Conservation (phyloP, 1,140 invertebrate genomes). For the Charaxes varanes region DNA sequence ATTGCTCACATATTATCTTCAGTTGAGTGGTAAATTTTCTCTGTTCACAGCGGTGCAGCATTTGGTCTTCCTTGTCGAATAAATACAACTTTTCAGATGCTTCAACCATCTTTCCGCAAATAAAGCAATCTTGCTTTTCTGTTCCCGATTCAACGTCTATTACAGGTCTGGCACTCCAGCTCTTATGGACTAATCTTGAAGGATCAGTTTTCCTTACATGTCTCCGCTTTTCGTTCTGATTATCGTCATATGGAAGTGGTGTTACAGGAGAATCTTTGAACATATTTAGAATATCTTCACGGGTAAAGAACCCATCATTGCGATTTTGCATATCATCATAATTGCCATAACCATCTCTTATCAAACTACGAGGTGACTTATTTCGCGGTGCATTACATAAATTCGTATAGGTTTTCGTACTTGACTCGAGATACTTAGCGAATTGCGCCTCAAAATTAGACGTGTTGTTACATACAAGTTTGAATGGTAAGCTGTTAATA, state of each 20-base stretch:
- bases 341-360: slow-evolving; percentile 39
- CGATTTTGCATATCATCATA: slow-evolving; percentile 31
- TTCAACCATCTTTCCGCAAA: slow-evolving; percentile 48
- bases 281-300: slow-evolving; percentile 62
- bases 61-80: slow-evolving; percentile 65
- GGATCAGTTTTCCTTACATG: slow-evolving; percentile 60
- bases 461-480: slow-evolving; percentile 47
- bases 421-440: slow-evolving; percentile 48
- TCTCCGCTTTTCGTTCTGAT: slow-evolving; percentile 37
- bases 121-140: slow-evolving; percentile 48
- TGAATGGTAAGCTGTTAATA: slow-evolving; percentile 50
- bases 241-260: slow-evolving; percentile 40
- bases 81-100: slow-evolving; percentile 54
- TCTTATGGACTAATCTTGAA: slow-evolving; percentile 42
- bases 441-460: slow-evolving; percentile 57
- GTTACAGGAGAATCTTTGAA: slow-evolving; percentile 62
- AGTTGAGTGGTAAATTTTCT: slow-evolving; percentile 41
- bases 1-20: slow-evolving; percentile 54
- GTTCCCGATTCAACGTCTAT: slow-evolving; percentile 33
- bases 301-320: slow-evolving; percentile 38
- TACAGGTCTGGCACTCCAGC: slow-evolving; percentile 32
- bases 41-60: slow-evolving; percentile 47
- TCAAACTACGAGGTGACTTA: slow-evolving; percentile 38
- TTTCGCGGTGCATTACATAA: slow-evolving; percentile 32
- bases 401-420: slow-evolving; percentile 33